Conservation (phyloP, 2,797 vertebrate species). For the Intellagama lesueurii region DNA sequence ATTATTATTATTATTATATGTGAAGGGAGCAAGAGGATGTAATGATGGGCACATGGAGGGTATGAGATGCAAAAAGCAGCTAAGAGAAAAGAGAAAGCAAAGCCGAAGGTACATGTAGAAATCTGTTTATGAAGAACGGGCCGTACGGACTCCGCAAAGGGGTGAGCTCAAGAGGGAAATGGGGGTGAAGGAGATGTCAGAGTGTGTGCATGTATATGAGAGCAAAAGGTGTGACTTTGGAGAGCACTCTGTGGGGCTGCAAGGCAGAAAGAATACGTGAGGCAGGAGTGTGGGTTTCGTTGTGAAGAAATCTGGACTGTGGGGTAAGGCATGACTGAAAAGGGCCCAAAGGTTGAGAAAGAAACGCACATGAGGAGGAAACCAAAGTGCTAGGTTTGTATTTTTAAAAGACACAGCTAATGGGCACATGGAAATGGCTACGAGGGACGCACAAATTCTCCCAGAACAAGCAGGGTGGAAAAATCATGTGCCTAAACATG, state of each 20-base stretch:
- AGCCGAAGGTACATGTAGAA: neutral
- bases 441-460: neutral
- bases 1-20: too few relatives aligned
- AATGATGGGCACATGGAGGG: neutral
- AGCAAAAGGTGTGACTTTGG: neutral
- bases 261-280: neutral
- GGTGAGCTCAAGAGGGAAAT: neutral
- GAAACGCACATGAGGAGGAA: neutral
- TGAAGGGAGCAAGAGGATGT: neutral
- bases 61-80: neutral
- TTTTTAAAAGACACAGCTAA: neutral
- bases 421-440: too few relatives aligned
- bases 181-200: neutral
- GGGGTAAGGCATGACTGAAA: rapidly evolving
- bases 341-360: neutral
- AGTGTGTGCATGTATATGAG: neutral
- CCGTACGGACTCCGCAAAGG: too few relatives aligned
- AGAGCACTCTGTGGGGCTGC: neutral
- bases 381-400: neutral
- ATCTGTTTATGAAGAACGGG: neutral
- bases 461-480: neutral
- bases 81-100: neutral
- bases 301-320: neutral
- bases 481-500: neutral
- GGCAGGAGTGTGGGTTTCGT: too few relatives aligned